phyloP scores from a whole-genome alignment of 2,888 invertebrate species.

The Elmis aenea region DNA sequence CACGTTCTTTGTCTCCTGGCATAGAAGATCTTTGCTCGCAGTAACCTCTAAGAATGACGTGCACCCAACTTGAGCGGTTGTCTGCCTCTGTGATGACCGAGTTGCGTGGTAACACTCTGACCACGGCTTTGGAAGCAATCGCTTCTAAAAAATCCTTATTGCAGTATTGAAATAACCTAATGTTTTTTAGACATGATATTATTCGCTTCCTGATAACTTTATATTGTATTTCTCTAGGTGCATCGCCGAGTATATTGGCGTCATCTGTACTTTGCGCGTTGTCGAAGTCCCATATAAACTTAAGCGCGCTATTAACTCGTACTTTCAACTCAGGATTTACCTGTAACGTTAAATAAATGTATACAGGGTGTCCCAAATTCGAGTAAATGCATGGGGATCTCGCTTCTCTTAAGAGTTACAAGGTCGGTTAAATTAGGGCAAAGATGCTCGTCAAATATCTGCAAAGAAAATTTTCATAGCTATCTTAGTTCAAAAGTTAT shows the following conservation, averaged over 20 bases:
- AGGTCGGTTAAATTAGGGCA: too few relatives aligned
- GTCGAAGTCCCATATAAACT: slow-evolving; percentile 52
- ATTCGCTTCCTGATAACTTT: slow-evolving; percentile 17
- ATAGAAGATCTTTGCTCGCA: slow-evolving; percentile 15
- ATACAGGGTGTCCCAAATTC: too few relatives aligned
- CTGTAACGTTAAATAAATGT: too few relatives aligned
- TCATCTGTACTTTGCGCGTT: slow-evolving; percentile 31
- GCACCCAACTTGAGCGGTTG: slow-evolving; percentile 5
- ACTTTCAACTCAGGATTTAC: slow-evolving; percentile 46
- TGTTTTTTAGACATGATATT: slow-evolving; percentile 7
- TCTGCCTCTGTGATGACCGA: slow-evolving; percentile 5
- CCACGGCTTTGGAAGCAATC: slow-evolving; percentile 7
- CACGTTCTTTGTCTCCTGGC: slow-evolving; percentile 18
- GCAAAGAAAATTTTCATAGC: too few relatives aligned
- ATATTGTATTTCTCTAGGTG: slow-evolving; percentile 15
- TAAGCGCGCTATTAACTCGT: slow-evolving; percentile 49
- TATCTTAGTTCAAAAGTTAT: too few relatives aligned
- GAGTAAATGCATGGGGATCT: too few relatives aligned
- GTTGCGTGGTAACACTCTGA: slow-evolving; percentile 15
- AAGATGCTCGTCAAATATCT: too few relatives aligned
- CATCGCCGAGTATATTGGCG: slow-evolving; percentile 16
- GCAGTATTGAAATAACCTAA: slow-evolving; percentile 16
- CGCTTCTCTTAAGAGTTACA: too few relatives aligned
- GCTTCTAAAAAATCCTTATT: neutral
- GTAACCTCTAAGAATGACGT: slow-evolving; percentile 21